phyloP scores from a whole-genome alignment of 2,797 vertebrate genomes.

The Xenentodon cancila region DNA sequence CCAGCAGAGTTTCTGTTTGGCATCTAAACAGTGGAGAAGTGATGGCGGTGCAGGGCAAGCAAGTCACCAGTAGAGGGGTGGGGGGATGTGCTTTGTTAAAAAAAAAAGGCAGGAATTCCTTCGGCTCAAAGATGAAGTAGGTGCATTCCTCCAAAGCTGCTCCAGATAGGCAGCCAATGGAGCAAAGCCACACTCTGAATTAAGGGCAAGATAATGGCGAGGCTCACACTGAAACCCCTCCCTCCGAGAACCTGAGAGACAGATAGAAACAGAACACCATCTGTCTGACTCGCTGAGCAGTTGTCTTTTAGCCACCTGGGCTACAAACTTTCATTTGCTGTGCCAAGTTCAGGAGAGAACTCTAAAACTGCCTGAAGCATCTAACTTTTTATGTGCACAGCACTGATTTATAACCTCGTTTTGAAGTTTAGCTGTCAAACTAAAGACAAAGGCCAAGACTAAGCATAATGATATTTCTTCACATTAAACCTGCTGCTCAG shows the following conservation, averaged over 20 bases:
- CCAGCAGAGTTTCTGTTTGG: slow-evolving; percentile 61
- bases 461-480: slow-evolving; percentile 48
- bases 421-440: slow-evolving; percentile 66
- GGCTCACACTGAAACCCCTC: slow-evolving; percentile 60
- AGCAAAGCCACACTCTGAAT: slow-evolving; percentile 71
- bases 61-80: slow-evolving; percentile 43
- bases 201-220: slow-evolving; percentile 63
- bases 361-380: slow-evolving; percentile 41
- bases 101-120: slow-evolving; percentile 70
- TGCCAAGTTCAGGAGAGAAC: slow-evolving; percentile 58
- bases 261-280: slow-evolving; percentile 69
- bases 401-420: slow-evolving; percentile 69
- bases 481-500: slow-evolving; percentile 40
- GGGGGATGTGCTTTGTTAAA: slow-evolving; percentile 58
- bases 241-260: slow-evolving; percentile 58
- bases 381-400: slow-evolving; percentile 60
- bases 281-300: slow-evolving; percentile 65
- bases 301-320: slow-evolving; percentile 61
- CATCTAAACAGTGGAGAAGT: slow-evolving; percentile 61
- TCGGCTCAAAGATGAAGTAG: slow-evolving; percentile 75
- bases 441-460: slow-evolving; percentile 24
- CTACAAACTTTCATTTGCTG: slow-evolving; percentile 50
- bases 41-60: slow-evolving; percentile 43
- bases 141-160: slow-evolving; percentile 76
- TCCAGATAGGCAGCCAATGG: slow-evolving; percentile 66